Evolutionary conservation across 2,113 vertebrate genomes (phyloP).

Genomic region (Tapirus terrestris): DNA sequence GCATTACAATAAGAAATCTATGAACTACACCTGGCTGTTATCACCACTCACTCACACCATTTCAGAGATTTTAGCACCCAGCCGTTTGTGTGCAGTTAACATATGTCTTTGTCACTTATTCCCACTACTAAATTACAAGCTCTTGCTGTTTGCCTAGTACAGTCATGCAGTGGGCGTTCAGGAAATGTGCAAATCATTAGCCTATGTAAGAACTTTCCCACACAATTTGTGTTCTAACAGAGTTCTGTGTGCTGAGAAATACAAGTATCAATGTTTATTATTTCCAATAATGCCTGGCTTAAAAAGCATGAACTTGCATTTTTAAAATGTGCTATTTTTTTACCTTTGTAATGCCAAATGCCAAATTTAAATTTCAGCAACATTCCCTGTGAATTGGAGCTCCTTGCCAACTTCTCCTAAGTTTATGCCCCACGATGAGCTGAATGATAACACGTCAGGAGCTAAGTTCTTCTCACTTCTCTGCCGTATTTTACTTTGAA

Average conservation of each 20-base stretch:
- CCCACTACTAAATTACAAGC: background rate
- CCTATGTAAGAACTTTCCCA: background rate
- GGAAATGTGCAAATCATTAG: background rate
- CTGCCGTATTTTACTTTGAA: slow-evolving; percentile 62
- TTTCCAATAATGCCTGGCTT: background rate
- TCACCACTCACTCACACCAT: background rate
- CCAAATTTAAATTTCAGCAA: slow-evolving; percentile 1
- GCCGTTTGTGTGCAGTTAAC: background rate
- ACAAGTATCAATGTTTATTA: background rate
- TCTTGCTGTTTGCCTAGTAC: background rate
- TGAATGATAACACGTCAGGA: background rate
- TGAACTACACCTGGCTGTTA: background rate
- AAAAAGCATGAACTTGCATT: slow-evolving; percentile 1
- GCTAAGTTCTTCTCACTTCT: background rate
- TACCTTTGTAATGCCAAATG: background rate
- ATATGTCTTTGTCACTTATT: background rate
- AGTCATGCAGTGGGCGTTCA: background rate
- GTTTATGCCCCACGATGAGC: background rate
- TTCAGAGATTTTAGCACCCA: background rate
- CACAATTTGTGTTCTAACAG: background rate
- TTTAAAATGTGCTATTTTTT: background rate
- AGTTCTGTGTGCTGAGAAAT: background rate
- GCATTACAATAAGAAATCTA: background rate
- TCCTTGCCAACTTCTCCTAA: slow-evolving; percentile 14
- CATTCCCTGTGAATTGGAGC: background rate